Base-by-base conservation (phyloP, 2,113 vertebrate species). In the Eudyptes chrysolophus region DNA sequence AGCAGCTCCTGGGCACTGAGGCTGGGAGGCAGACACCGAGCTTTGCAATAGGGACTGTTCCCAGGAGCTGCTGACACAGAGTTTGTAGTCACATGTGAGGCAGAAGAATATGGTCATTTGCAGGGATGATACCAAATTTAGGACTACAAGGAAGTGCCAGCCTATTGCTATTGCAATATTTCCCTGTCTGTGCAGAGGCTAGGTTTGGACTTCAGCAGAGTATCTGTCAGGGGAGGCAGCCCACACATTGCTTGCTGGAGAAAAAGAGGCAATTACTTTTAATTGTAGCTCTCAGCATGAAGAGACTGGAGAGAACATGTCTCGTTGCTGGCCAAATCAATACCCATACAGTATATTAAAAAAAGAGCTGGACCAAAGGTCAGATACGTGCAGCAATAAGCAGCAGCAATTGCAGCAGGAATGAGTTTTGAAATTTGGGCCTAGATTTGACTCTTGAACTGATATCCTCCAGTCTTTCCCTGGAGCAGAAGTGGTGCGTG, bases 241-340 rank as follows among this genome's bases (percentile, higher is more conserved):
- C 93, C 95, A 93, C 91, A 92, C 62, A 68, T 57, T 68, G 25
- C 72, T 84, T 91, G 89, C 49, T 32, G 42, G 68, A 94, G 81
- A 83, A 94, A 84, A 89, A 86, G 64, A 94, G 19, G 54, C 49
- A 96, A 72, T 96, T 95, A 76, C 87, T 87, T 97, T 93, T 87
- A 96, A 80, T 54, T 90, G 69, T 70, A 89, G 46, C 24, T 83
- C 75, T 96, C 87, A 64, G 34, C 34, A 48, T 44, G 55, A 97
- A 68, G n/a, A 87, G 26, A 57, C 65, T 92, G 38, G 49, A 79
- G 66, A 84, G 46, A 72, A 87, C 21, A 10, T 13, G n/a, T 86
- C 66, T 88, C 22, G 2, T 34, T 92, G 15, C 60, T 77, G 40
- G 64, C 30, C 49, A 84, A 92, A 95, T 94, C 96, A 92, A 46